Evolutionary conservation across 2,888 invertebrate genomes (phyloP).

Genomic region (Hemaris fuciformis): DNA sequence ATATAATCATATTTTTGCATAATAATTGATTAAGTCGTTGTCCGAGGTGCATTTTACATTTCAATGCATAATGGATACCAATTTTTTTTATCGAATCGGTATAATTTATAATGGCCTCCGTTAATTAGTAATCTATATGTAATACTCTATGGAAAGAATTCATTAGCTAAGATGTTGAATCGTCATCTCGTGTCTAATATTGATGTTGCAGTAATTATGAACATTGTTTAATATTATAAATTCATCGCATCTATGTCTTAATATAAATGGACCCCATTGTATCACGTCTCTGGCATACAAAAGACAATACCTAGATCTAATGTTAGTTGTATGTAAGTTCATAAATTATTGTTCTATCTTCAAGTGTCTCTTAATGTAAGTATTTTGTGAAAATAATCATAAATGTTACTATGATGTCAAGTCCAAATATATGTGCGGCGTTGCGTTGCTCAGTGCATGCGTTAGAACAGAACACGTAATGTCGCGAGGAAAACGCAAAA

Average conservation of each 20-base stretch:
- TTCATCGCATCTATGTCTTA: conserved; percentile 49
- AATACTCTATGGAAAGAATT: conserved; percentile 51
- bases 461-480: neutral
- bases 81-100: conserved; percentile 50
- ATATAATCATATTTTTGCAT: conserved; percentile 37
- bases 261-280: conserved; percentile 61
- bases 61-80: conserved; percentile 54
- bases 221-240: conserved; percentile 42
- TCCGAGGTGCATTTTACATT: conserved; percentile 31
- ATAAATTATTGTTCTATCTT: conserved; percentile 79
- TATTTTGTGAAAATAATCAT: conserved; percentile 69
- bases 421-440: conserved; percentile 55
- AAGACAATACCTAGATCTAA: conserved; percentile 83
- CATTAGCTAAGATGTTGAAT: conserved; percentile 53
- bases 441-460: conserved; percentile 17
- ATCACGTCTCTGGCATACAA: conserved; percentile 78
- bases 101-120: conserved; percentile 58
- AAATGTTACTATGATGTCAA: conserved; percentile 59
- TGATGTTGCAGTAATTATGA: conserved; percentile 65
- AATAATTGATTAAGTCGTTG: conserved; percentile 39
- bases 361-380: conserved; percentile 78
- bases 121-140: conserved; percentile 50
- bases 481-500: too few species aligned
- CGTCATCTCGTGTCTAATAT: conserved; percentile 44
- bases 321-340: conserved; percentile 78